Evolutionary conservation across 2,113 vertebrate genomes (phyloP).

Genomic region (Pseudorasbora parva): DNA sequence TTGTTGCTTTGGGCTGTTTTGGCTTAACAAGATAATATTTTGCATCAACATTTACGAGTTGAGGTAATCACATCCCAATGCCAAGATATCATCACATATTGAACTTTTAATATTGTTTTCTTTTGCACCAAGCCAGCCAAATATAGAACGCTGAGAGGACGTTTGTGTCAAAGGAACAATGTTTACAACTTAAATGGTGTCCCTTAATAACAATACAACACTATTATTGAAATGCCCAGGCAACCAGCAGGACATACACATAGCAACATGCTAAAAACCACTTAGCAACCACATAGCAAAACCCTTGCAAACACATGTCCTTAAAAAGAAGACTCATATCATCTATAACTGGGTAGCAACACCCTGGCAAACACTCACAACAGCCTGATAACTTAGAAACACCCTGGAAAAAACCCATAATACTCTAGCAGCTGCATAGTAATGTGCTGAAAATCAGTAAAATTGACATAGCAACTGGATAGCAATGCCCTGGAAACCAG

Average conservation of each 20-base stretch:
- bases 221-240: not conserved
- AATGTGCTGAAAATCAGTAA: not conserved
- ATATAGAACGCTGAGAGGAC: not conserved
- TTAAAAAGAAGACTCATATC: not conserved
- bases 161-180: not conserved
- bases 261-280: not conserved
- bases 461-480: not conserved
- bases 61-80: constrained; percentile 20
- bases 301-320: not conserved
- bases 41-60: not conserved
- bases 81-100: constrained; percentile 15
- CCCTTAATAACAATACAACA: constrained; percentile 16
- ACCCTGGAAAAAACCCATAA: not conserved
- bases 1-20: constrained; percentile 2
- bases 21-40: not conserved
- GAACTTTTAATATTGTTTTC: constrained; percentile 30
- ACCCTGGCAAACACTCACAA: not conserved
- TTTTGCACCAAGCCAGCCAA: not conserved
- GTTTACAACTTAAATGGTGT: not conserved
- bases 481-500: not conserved
- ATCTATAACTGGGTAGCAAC: not conserved
- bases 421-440: not conserved
- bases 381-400: not conserved
- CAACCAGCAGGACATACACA: not conserved
- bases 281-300: not conserved